These are phyloP conservation scores for Mycetomoellerius zeteki DNA, from an alignment of 1,140 invertebrate species.

Conservation along the genomic window DNA sequence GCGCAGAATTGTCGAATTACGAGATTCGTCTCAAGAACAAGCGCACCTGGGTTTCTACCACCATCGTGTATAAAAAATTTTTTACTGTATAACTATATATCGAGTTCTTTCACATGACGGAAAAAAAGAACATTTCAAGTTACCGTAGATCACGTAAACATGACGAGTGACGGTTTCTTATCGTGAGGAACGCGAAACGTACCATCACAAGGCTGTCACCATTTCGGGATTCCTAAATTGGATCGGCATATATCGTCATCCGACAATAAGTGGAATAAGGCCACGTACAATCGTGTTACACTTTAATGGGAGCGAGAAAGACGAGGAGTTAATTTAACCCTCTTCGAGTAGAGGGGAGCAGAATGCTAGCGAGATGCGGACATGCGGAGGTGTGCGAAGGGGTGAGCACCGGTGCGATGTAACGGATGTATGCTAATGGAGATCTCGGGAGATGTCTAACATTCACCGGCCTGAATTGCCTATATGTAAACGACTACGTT, in stretches of 20 bases:
- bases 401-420: constrained; percentile 70
- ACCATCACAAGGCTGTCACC: not conserved
- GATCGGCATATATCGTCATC: not conserved
- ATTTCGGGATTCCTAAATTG: constrained; percentile 39
- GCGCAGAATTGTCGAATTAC: no score
- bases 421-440: constrained; percentile 84
- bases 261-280: constrained; percentile 50
- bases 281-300: constrained; percentile 62
- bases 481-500: constrained; percentile 68
- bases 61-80: no score
- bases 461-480: constrained; percentile 75
- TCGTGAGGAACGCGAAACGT: not conserved
- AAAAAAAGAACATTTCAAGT: not conserved
- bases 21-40: no score
- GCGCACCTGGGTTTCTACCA: no score
- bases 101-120: not conserved
- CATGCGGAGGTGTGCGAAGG: constrained; percentile 73
- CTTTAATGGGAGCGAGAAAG: not conserved
- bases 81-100: not conserved
- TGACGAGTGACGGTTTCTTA: not conserved
- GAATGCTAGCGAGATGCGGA: not conserved
- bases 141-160: not conserved
- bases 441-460: constrained; percentile 81
- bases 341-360: constrained; percentile 31
- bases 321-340: constrained; percentile 78